These are phyloP conservation scores for Sicus ferrugineus DNA, from an alignment of 2,888 invertebrate species.

Conservation along the genomic window DNA sequence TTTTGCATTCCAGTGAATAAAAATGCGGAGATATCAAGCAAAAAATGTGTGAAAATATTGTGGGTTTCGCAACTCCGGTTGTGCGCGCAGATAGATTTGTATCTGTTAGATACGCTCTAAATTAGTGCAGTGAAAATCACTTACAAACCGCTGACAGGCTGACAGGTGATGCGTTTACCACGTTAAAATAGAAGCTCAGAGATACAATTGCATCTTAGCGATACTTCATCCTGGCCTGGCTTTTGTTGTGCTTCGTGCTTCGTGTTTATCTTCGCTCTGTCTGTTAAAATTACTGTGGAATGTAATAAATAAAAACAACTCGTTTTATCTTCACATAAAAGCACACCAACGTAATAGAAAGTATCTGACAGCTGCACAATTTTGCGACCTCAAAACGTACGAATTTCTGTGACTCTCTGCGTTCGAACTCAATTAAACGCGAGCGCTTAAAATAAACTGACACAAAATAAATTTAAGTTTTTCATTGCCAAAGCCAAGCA, in stretches of 20 bases:
- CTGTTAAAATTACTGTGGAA: too few species aligned
- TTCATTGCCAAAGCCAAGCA: conserved; percentile 18
- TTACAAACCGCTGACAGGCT: neutral
- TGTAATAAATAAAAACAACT: too few species aligned
- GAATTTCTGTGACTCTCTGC: neutral
- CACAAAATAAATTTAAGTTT: conserved; percentile 14
- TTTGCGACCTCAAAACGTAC: conserved; percentile 22
- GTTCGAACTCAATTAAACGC: conserved; percentile 6
- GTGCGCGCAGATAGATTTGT: too few species aligned
- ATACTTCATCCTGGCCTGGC: too few species aligned
- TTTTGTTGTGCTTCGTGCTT: too few species aligned
- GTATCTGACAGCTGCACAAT: conserved; percentile 9
- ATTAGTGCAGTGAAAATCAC: conserved; percentile 11
- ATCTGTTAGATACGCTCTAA: too few species aligned
- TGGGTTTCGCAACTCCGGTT: too few species aligned
- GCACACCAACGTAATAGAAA: too few species aligned
- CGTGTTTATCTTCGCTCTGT: too few species aligned
- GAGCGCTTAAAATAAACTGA: neutral
- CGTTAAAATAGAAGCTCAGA: neutral
- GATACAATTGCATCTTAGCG: neutral
- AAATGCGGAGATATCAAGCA: neutral
- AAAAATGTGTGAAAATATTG: too few species aligned
- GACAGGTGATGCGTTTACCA: neutral
- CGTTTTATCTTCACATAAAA: too few species aligned
- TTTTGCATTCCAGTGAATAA: neutral